Percentiles rank a stretch among this genome's conserved stretches.
phyloP scores from a whole-genome alignment of 92 coral and sea anemone genomes.

The Epizoanthus scotinus region DNA sequence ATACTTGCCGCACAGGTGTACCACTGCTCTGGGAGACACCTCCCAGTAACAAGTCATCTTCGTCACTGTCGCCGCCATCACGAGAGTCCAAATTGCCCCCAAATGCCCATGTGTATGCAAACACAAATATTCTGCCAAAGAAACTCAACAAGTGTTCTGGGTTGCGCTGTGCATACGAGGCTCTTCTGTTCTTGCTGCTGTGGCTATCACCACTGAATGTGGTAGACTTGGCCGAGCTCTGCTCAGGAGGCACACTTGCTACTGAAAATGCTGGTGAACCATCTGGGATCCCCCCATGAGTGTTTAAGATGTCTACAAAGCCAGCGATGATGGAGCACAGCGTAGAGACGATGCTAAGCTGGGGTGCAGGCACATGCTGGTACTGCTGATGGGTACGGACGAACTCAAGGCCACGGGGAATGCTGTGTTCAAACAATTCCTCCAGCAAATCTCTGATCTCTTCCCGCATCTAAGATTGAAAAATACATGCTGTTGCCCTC shows the following conservation, averaged over 20 bases:
- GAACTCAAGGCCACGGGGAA: slow-evolving; percentile 82
- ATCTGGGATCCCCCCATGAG: slow-evolving; percentile 61
- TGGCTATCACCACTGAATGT: slow-evolving; percentile 63
- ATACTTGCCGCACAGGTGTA: slow-evolving; percentile 51
- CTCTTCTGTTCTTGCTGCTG: slow-evolving; percentile 45
- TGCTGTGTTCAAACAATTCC: slow-evolving; percentile 69
- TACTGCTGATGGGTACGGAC: slow-evolving; percentile 55
- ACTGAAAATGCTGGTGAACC: not conserved
- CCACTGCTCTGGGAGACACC: slow-evolving; percentile 4
- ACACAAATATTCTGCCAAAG: slow-evolving; percentile 79
- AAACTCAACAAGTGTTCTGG: slow-evolving; percentile 64
- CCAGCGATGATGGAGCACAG: slow-evolving; percentile 84
- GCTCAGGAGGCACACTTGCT: slow-evolving; percentile 43
- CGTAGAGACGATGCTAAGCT: slow-evolving; percentile 70
- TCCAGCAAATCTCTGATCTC: slow-evolving; percentile 62
- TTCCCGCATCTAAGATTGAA: slow-evolving; percentile 61
- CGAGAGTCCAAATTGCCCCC: slow-evolving; percentile 75
- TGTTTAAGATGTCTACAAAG: slow-evolving; percentile 65
- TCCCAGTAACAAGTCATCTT: slow-evolving; percentile 35
- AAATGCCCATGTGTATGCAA: slow-evolving; percentile 95
- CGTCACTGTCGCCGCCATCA: slow-evolving; percentile 57
- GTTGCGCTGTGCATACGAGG: slow-evolving; percentile 67
- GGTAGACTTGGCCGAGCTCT: slow-evolving; percentile 65
- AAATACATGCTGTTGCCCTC: too few species aligned
- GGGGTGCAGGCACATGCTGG: slow-evolving; percentile 73